Evolutionary conservation across 2,797 vertebrate genomes (phyloP), one percentile per base, ranked within the genome.

Genomic region (Rhinichthys osculus): DNA sequence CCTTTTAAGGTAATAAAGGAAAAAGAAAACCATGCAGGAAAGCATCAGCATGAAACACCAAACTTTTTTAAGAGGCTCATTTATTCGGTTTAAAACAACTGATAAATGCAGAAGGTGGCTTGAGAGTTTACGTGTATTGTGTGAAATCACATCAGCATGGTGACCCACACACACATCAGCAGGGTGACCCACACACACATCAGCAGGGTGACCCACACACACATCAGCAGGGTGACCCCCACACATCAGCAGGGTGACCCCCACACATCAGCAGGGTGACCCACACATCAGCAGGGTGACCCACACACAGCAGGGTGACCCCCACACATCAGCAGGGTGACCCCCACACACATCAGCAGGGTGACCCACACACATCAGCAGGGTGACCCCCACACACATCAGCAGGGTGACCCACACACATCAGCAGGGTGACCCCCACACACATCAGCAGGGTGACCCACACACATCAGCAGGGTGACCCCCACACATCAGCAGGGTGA

Each of bases 61-160:
- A 1, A 73, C 40, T 9, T 57, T 9, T 57, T 86, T 17, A 59
- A 57, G 69, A 38, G 44, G 19, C 47, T 86, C 50, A 23, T 86
- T 86, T 86, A 86, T 82, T 83, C 35, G 74, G 66, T 71, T 85
- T 62, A 62, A 44, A 86, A 71, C 7, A 38, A 59, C 73, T 69
- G 42, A 9, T 30, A 72, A 54, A 86, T 78, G 80, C 80, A 35
- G 38, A n/a, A 59, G 50, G 38, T 54, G 72, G 66, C n/a, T 78
- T n/a, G 66, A 42, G 14, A 19, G 85, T 72, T 86, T 27, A 72
- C 30, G n/a, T 78, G 72, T n/a, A 69, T 69, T 76, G 30, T 6
- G 38, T 7, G 72, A 40, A 1, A 30, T 30, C 30, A 27, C 40
- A 59, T n/a, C 52, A 13, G 5, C 47, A 52, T 10, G 8, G 1